A percentile compares a stretch with the other conserved stretches of the same genome.
Conservation (phyloP, 2,888 invertebrate genomes). For the Byasa hedistus region DNA sequence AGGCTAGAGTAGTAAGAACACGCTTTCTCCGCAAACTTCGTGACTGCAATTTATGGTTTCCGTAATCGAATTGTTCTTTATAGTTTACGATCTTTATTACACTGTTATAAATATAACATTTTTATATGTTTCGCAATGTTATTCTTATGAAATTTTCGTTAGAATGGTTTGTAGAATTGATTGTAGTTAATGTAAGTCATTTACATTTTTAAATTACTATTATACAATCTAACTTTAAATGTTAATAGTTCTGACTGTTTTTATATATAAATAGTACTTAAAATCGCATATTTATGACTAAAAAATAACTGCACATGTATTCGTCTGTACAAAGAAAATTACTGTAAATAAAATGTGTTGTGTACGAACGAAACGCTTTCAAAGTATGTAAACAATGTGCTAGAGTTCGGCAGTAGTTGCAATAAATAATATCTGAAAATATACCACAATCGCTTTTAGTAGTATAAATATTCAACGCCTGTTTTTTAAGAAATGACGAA, state of each 20-base stretch:
- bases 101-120: neutral
- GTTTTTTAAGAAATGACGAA: neutral
- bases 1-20: neutral
- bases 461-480: neutral
- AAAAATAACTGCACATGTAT: too few relatives aligned
- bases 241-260: too few relatives aligned
- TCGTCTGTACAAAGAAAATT: neutral
- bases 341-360: neutral
- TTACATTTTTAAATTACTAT: too few relatives aligned
- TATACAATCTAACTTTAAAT: too few relatives aligned
- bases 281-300: neutral
- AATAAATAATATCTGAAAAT: neutral
- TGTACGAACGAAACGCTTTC: neutral
- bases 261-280: too few relatives aligned
- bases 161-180: too few relatives aligned
- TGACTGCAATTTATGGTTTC: conserved; percentile 13
- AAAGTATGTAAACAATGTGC: neutral
- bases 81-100: conserved; percentile 11
- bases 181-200: too few relatives aligned
- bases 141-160: neutral
- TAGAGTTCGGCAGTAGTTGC: neutral
- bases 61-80: conserved; percentile 12
- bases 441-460: neutral
- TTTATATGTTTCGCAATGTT: neutral
- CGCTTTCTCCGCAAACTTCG: conserved; percentile 13